These are phyloP conservation scores for Thalassaphorura encarpata DNA, from an alignment of 1,140 invertebrate species.

Conservation along the genomic window DNA sequence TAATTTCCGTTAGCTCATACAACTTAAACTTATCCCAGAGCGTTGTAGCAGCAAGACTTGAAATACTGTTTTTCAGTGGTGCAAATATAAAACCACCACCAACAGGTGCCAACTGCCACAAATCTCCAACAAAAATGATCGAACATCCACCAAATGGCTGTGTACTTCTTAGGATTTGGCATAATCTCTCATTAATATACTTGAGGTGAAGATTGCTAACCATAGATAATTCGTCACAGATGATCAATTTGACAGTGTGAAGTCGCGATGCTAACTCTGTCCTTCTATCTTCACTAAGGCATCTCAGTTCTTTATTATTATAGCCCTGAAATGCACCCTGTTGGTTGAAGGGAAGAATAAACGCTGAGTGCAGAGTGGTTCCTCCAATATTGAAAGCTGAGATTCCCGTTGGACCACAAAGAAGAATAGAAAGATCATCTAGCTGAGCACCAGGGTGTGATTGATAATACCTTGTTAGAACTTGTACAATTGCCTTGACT, in stretches of 20 bases:
- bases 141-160: conserved; percentile 29
- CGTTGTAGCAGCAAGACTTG: neutral
- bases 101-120: conserved; percentile 33
- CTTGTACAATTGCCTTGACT: conserved; percentile 13
- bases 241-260: conserved; percentile 34
- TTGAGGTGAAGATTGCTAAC: conserved; percentile 32
- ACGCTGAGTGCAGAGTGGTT: conserved; percentile 35
- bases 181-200: conserved; percentile 33
- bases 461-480: neutral
- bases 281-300: conserved; percentile 22
- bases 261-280: conserved; percentile 29
- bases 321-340: too few species aligned
- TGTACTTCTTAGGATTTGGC: conserved; percentile 35
- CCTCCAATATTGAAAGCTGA: conserved; percentile 36
- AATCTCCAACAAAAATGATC: conserved; percentile 30
- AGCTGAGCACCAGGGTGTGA: neutral
- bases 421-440: conserved; percentile 15
- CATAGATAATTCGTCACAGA: conserved; percentile 40
- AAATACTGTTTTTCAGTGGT: neutral
- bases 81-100: conserved; percentile 2
- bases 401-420: conserved; percentile 35
- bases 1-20: conserved; percentile 11
- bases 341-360: conserved; percentile 33
- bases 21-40: conserved; percentile 6
- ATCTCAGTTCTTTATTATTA: conserved; percentile 1